Evolutionary conservation across 2,113 vertebrate genomes (phyloP), one percentile per base, ranked within the genome.

Genomic region (Anarhynchus alexandrinus): DNA sequence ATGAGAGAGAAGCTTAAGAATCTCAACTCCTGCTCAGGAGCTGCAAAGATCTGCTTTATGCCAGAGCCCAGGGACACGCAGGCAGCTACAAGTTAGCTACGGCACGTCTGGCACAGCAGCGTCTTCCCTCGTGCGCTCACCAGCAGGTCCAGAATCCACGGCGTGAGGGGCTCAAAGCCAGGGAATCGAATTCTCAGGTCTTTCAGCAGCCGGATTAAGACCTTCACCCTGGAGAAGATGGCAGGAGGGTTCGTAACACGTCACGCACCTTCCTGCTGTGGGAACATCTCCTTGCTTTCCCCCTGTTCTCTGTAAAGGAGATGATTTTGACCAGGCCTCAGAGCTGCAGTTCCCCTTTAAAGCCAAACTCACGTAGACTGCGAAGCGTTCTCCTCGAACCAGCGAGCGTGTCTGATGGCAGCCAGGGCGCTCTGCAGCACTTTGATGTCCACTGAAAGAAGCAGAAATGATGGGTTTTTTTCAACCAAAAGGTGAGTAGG

Each of bases 371-470:
- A 99, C 99, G 99, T 99, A 62, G 99, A 99, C 93, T 99, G 99
- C 18, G 99, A 99, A 26, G 99, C 99, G 3, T 99, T 99, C 96
- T 99, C 99, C 92, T 99, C 99, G 40, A 99, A 99, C 99, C 99
- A 99, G 67, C 99, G 99, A 10, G 99, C 99, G 8, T 99, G 99
- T 11, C 99, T 97, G 96, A 99, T 99, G 86, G 99, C 99, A 3
- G 99, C 99, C 36, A 99, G 98, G 20, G 99, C 99, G 6, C 99
- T 99, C 96, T 99, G 99, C 86, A 99, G 97, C 76, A 99, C 99
- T 92, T 99, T 99, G 96, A 99, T 99, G 94, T 99, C 99, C 99
- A 99, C 99, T 99, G 96, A 18, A 93, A 95, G 42, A 49, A 47
- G 30, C 40, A 70, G 7, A 71, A 72, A 49, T 2, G 2, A 40